Evolutionary conservation across 2,888 invertebrate species (phyloP), one percentile per base, ranked within the genome.

Genomic region (Drosophila acutilabella): DNA sequence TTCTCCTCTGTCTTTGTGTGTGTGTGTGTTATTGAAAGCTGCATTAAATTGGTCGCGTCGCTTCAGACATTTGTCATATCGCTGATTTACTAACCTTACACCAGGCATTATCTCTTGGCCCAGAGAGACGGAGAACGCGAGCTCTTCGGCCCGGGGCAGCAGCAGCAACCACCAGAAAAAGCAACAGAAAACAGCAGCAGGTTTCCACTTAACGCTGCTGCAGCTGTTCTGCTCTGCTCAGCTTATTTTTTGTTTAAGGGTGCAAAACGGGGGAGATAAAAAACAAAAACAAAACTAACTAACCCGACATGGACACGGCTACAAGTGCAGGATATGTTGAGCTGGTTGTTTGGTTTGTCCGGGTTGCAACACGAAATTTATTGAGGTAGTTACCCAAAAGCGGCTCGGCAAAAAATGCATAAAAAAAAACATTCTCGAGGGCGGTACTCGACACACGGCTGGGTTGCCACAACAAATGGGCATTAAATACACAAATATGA

Each of bases 61-160:
- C 36, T 13, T 36, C 54, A 58, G 54, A 60, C 71, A 83, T 79
- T 83, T 87, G 80, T 83, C 83, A 83, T 83, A 87, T 81, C 82
- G 76, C 72, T 85, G 83, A 85, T 85, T 81, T 82, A 86, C 86
- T 88, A 85, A 88, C 88, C 83, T 83, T 76, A 73, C 80, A 73
- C 74, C 67, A 76, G 64, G 62, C 70, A 70, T 88, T 86, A 83
- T 78, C 86, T 74, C 71, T 76, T 81, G 80, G 73, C 70, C 61
- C 52, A 60, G 18, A 50, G 36, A 30, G 26, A 33, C 33, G 5
- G 14, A 41, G 41, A 14, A 4, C 4, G 16, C 7, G 11, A 33
- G 33, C 23, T 23, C 23, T 23, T 23, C 23, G 30, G 7, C 30
- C 8, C 30, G 30, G 30, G 30, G 30, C 30, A 30, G 30, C 36